phyloP scores from a whole-genome alignment of 2,113 vertebrate genomes.

The Xyliphius kryptos region DNA sequence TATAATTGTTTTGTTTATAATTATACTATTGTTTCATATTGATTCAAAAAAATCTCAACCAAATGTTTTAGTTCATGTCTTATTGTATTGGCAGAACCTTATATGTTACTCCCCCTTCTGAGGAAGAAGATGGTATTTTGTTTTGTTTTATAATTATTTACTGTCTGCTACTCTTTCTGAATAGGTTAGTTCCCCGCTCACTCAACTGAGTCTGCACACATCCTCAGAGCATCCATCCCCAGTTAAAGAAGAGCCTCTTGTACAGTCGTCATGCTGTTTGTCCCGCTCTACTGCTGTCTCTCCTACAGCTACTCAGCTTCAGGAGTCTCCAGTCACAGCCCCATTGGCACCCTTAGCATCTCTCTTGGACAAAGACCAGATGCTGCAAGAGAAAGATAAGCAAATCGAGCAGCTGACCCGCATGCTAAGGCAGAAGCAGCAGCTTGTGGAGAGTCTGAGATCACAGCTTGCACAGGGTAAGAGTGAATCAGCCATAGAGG shows the following conservation, averaged over 20 bases:
- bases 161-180: too few species aligned
- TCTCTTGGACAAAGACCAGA: conserved; percentile 83
- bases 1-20: conserved; percentile 8
- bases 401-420: conserved; percentile 88
- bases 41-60: too few species aligned
- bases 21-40: too few species aligned
- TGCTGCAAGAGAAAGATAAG: conserved; percentile 96
- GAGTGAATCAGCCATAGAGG: conserved; percentile 30
- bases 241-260: conserved; percentile 74
- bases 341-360: conserved; percentile 19
- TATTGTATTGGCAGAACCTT: too few species aligned
- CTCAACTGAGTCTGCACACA: conserved; percentile 82
- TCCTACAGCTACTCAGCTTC: conserved; percentile 7
- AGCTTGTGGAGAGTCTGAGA: conserved; percentile 85
- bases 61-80: too few species aligned
- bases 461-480: conserved; percentile 89
- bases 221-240: conserved; percentile 61
- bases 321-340: too few species aligned
- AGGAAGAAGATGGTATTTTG: too few species aligned
- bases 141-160: too few species aligned
- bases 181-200: conserved; percentile 81
- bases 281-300: conserved; percentile 30
- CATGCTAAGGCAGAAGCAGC: conserved; percentile 93
- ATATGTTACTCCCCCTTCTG: too few species aligned
- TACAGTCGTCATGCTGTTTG: conserved; percentile 49